Base-by-base conservation (phyloP, 2,888 invertebrate species). In the Sphaerophoria rueppellii region DNA sequence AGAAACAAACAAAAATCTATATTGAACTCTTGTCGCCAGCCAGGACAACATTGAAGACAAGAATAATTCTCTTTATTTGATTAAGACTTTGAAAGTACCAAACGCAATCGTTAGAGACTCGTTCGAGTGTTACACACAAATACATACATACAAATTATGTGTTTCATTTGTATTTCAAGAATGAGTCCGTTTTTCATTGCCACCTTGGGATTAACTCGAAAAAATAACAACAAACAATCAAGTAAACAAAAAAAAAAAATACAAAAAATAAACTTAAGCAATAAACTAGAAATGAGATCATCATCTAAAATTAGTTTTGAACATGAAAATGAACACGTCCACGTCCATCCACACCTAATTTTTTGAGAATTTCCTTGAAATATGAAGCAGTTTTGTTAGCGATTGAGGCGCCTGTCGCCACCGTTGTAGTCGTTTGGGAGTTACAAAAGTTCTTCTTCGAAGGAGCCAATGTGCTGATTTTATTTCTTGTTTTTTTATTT, bases 211-310 rank as follows among this genome's bases (percentile, higher is more conserved):
- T 61, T 73, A 54, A 54, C 35, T 73, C 6, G 57, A 50, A 63
- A 63, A 61, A 52, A 37, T 14, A 37, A 35, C 37, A 58, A 40
- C 0, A 58, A 12, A 12, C 11, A 52, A 16, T 6, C 6, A 52
- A 9, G 32, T 12, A 40, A 16, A 46, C 12, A 46, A 61, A 35
- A 65, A 35, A n/a, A n/a, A n/a, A n/a, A n/a, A n/a, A n/a, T n/a
- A n/a, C n/a, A n/a, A n/a, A n/a, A n/a, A 12, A 48, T 11, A 63
- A 63, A 32, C 16, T 46, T 16, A 70, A 55, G 43, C 60, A 61
- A 48, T 71, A 46, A 52, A 65, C 52, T 58, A 6, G n/a, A 69
- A 74, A 75, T 80, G 69, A 70, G 75, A 74, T 80, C 80, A 80
- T 70, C 63, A 54, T 12, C 63, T 70, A 70, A 65, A 80, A 70